Base-by-base conservation (phyloP, 1,140 invertebrate genomes). In the Micrasema minimum region DNA sequence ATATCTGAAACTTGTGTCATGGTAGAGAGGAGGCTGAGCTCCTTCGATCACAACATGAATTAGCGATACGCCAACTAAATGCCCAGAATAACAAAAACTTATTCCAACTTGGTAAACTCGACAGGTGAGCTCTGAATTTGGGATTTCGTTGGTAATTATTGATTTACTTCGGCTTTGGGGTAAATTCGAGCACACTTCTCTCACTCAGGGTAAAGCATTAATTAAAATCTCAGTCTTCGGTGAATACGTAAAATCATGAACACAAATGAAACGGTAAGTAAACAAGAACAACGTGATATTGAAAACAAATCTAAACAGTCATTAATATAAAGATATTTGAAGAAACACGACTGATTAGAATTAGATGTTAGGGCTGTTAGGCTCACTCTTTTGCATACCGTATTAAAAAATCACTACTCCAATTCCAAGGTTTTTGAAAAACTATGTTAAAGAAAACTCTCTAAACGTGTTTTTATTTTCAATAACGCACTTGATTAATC, bases 81-180 rank as follows among this genome's bases (percentile, higher is more conserved):
- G 66, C 37, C 66, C 55, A 67, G 66, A 67, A 67, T 67, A 67
- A 53, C 66, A 57, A 22, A 67, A 67, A 67, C 66, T 67, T 57
- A 57, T 67, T 67, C 48, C 38, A 57, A 67, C 22, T 67, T 67
- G 51, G 50, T 37, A 43, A 67, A 67, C 66, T 67, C 50, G 51
- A 50, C 66, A 67, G 66, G 66, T 67, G 46, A 57, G 51, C 18
- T 31, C 38, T 55, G 66, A 67, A 67, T 67, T 67, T 67, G 12
- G 51, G 14, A 67, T 67, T 50, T 14, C 51, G 66, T 67, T 20
- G 50, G 66, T 67, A 67, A 67, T 67, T 67, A 67, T 67, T 67
- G 66, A 67, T 67, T 67, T 57, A 37, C 50, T 18, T 66, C 22
- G 14, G 37, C 46, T 66, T n/a, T 16, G 35, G 66, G 37, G 18